phyloP scores from a whole-genome alignment of 2,113 vertebrate species.

The Dryoscopus gambensis region DNA sequence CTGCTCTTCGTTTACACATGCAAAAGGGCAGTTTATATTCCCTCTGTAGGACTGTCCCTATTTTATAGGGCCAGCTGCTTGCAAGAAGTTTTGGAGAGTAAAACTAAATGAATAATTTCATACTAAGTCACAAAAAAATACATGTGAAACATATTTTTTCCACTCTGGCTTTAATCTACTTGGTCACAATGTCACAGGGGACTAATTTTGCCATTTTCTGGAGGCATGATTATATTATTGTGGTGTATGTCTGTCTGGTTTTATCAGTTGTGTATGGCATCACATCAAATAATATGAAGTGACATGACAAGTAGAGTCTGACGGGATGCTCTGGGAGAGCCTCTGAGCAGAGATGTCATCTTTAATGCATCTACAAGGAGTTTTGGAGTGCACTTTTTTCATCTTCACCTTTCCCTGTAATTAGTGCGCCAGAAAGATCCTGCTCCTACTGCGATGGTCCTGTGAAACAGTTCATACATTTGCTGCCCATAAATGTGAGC shows the following conservation, averaged over 20 bases:
- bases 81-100: neutral
- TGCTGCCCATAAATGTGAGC: neutral
- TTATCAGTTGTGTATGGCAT: neutral
- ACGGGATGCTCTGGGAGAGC: neutral
- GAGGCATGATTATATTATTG: neutral
- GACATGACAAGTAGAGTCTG: neutral
- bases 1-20: neutral
- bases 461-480: neutral
- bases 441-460: neutral
- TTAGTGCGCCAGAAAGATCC: neutral
- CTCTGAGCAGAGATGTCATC: constrained; percentile 23
- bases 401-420: neutral
- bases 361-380: neutral
- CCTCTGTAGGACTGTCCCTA: neutral
- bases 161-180: neutral
- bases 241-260: constrained; percentile 10
- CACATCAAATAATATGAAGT: constrained; percentile 5
- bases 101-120: neutral
- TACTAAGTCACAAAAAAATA: neutral
- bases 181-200: constrained; percentile 22
- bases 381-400: constrained; percentile 15
- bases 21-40: neutral
- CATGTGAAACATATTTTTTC: neutral
- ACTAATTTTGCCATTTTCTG: constrained; percentile 48
- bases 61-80: neutral